phyloP scores from a whole-genome alignment of 2,797 vertebrate species.

The Muraenolepis orangiensis region DNA sequence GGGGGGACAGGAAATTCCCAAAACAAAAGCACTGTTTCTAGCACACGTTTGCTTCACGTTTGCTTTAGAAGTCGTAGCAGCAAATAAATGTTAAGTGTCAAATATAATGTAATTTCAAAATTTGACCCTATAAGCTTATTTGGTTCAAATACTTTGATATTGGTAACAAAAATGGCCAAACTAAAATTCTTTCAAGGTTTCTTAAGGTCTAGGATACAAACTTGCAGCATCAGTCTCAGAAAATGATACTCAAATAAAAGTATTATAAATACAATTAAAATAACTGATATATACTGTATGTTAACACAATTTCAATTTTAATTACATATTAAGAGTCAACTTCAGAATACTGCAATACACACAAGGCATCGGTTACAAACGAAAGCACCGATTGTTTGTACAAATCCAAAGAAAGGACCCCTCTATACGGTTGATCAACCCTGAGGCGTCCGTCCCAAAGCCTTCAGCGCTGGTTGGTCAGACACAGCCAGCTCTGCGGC shows the following conservation, averaged over 20 bases:
- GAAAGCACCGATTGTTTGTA: not conserved
- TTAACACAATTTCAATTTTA: slow-evolving; percentile 29
- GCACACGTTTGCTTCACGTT: not conserved
- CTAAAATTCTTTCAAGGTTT: slow-evolving; percentile 6
- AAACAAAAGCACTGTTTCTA: slow-evolving; percentile 38
- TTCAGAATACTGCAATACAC: not conserved
- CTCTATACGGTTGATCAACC: not conserved
- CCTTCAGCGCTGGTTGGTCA: slow-evolving; percentile 55
- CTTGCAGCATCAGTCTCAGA: not conserved
- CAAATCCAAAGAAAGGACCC: not conserved
- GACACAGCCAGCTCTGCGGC: slow-evolving; percentile 89
- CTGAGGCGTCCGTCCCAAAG: not conserved
- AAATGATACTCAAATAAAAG: not conserved
- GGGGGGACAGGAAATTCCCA: slow-evolving; percentile 63
- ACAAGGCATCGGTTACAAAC: not conserved
- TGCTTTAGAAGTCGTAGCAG: not conserved
- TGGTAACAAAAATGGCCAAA: not conserved
- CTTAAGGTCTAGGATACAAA: not conserved
- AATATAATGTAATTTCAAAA: not conserved
- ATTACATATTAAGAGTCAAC: slow-evolving; percentile 21
- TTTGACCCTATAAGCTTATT: not conserved
- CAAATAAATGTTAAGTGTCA: not conserved
- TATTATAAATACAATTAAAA: not conserved
- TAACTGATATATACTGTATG: no score
- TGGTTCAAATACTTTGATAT: not conserved